Evolutionary conservation across 2,113 vertebrate species (phyloP).

Genomic region (Corvus cornix): DNA sequence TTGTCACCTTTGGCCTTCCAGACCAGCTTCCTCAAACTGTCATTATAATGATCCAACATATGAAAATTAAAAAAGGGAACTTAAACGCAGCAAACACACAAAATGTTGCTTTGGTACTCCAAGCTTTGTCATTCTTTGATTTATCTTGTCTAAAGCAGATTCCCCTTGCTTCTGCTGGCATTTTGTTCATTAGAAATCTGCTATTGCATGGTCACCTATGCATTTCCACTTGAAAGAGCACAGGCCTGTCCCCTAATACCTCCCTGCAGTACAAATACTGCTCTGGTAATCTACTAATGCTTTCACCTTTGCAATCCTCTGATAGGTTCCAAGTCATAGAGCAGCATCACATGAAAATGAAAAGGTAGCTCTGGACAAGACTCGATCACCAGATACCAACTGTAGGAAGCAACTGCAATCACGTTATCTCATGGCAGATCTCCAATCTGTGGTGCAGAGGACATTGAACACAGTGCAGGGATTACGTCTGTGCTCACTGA

Average conservation of each 20-base stretch:
- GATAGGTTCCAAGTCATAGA: neutral
- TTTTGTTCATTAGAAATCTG: neutral
- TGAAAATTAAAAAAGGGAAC: conserved; percentile 6
- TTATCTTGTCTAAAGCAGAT: neutral
- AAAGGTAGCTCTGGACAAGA: neutral
- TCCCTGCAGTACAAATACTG: neutral
- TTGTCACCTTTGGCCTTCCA: neutral
- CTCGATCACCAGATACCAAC: neutral
- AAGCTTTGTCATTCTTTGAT: neutral
- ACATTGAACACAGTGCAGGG: neutral
- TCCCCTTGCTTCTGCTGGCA: neutral
- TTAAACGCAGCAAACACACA: neutral
- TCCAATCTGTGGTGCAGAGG: neutral
- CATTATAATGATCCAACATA: neutral
- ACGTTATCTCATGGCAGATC: neutral
- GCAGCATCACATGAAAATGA: neutral
- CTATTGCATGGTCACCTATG: neutral
- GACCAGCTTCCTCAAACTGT: conserved; percentile 38
- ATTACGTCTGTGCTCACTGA: neutral
- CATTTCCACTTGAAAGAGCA: neutral
- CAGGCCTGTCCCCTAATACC: neutral
- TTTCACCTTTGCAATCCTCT: conserved; percentile 1
- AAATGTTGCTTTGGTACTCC: neutral
- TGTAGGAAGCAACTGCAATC: neutral
- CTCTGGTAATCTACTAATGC: neutral